Percentiles rank a stretch among this genome's conserved stretches.
These are phyloP conservation scores for Boulengeromyrus knoepffleri DNA, from an alignment of 2,113 vertebrate genomes.

Conservation along the genomic window DNA sequence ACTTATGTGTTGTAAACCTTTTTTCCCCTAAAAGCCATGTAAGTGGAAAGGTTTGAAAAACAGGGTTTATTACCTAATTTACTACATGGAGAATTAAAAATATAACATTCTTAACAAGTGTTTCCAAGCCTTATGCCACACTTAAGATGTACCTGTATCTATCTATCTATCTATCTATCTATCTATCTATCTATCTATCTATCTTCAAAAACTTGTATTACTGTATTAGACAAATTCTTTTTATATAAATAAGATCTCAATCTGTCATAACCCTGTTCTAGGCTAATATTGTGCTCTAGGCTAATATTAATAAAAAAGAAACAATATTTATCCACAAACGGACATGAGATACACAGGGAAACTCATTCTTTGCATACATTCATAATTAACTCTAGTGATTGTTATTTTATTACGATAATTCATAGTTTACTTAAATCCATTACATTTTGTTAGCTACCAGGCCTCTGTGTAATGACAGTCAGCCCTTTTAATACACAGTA, in stretches of 20 bases:
- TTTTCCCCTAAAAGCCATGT: background rate
- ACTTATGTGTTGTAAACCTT: background rate
- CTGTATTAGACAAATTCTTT: background rate
- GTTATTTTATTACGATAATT: background rate
- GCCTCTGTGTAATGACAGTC: background rate
- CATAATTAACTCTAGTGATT: background rate
- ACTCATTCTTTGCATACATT: background rate
- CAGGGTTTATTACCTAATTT: background rate
- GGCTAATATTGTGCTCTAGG: background rate
- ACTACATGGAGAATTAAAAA: background rate
- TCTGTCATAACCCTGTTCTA: background rate
- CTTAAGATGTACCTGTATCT: background rate
- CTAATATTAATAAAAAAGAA: background rate
- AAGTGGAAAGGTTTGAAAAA: slow-evolving; percentile 1
- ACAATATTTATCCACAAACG: background rate
- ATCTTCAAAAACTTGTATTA: background rate
- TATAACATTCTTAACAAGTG: background rate
- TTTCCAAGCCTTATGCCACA: background rate
- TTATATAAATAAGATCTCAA: background rate
- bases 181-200: background rate
- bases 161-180: too few species aligned
- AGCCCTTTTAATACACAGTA: background rate
- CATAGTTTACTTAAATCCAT: background rate
- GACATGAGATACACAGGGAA: background rate
- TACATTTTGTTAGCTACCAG: background rate